These are phyloP conservation scores for Porites lutea DNA, from an alignment of 64 coral and sea anemone species.

Conservation along the genomic window DNA sequence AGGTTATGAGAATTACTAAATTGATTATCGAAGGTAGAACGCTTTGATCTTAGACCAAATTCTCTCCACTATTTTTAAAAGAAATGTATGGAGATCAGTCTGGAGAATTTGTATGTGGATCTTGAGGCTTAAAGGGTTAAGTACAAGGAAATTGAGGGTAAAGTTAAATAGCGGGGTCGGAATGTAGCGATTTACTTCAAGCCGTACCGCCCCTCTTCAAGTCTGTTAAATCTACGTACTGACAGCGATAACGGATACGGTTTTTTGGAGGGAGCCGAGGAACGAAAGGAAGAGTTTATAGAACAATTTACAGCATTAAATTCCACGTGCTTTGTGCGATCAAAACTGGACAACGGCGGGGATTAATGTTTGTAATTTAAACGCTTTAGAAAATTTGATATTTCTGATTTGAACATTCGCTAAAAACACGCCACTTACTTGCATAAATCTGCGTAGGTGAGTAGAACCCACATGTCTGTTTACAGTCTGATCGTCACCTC, in stretches of 20 bases:
- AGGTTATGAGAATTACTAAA: too few relatives aligned
- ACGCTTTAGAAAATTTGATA: neutral
- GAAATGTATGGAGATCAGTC: too few relatives aligned
- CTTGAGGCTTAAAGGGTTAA: too few relatives aligned
- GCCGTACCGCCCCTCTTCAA: neutral
- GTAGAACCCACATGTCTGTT: neutral
- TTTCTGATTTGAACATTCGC: neutral
- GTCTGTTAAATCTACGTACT: neutral
- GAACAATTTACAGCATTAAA: conserved; percentile 11
- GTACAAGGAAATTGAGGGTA: too few relatives aligned
- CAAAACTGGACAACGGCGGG: neutral
- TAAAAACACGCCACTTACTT: conserved; percentile 1
- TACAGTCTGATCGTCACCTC: neutral
- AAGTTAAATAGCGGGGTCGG: too few relatives aligned
- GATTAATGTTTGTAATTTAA: neutral
- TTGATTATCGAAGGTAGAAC: too few relatives aligned
- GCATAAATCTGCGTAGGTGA: neutral
- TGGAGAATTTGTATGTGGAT: too few relatives aligned
- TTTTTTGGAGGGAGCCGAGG: neutral
- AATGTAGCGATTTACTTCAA: too few relatives aligned
- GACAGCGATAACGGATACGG: conserved; percentile 7
- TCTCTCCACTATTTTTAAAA: too few relatives aligned
- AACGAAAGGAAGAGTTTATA: neutral
- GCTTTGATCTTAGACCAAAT: too few relatives aligned
- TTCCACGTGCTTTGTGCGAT: conserved; percentile 12